Base-by-base conservation (phyloP, 2,888 invertebrate genomes). In the Polydrusus pterygomalis region DNA sequence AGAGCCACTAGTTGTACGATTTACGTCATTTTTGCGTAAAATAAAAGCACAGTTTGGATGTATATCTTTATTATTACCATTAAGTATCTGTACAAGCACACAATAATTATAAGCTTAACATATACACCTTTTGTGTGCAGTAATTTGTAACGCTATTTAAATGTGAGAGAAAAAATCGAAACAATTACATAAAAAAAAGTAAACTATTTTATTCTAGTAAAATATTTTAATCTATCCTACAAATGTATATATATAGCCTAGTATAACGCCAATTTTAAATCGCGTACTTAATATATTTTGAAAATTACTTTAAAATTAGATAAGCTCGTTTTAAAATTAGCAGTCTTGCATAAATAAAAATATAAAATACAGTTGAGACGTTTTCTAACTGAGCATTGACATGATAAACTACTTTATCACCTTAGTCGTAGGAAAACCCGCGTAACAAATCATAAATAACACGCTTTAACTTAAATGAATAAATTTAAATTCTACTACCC, bases 301-400 rank as follows among this genome's bases (percentile, higher is more conserved):
- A 56, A 75, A 43, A 30, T 70, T 64, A 58, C 43, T 62, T 70
- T 70, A 65, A 72, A 77, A 73, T 78, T 75, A 78, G 70, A 62
- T 67, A 79, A 79, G 79, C 79, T 77, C 64, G 63, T 77, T 76
- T 78, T 74, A 75, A 79, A 76, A 79, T 79, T 79, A 79, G 79
- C 79, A 79, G 79, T 79, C 79, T 79, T 79, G 78, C 78, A 62
- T 77, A 76, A 79, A 77, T 72, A 71, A 79, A 78, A 65, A 69
- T 68, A 56, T 58, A 71, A 63, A 70, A 64, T 69, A 58, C 58
- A 69, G 56, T 69, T 70, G 54, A 74, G 69, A 70, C 63, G 54
- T 74, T 74, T 64, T 75, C 67, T 65, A 65, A 51, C 58, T 63
- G 63, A 62, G 69, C 68, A 54, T 69, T 60, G 60, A 60, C 51